A percentile compares a stretch with the other conserved stretches of the same genome.
These are phyloP conservation scores for Thysanoteuthis rhombus DNA, from an alignment of 2,888 invertebrate species.

Conservation along the genomic window DNA sequence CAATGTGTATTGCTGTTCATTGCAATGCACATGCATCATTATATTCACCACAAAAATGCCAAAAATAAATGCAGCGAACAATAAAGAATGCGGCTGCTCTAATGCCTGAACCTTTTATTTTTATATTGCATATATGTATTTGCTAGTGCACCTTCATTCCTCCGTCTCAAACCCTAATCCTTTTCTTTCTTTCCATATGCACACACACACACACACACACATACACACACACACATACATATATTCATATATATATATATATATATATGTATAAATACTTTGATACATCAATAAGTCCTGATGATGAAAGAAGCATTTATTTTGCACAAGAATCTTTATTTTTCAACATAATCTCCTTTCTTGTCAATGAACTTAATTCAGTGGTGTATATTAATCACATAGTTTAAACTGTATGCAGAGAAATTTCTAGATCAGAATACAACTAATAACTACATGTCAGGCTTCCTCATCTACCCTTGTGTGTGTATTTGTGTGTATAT, in stretches of 20 bases:
- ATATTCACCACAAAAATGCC: background rate
- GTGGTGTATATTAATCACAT: no score
- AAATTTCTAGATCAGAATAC: no score
- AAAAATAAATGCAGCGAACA: background rate
- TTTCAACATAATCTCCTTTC: no score
- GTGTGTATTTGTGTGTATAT: no score
- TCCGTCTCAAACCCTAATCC: background rate
- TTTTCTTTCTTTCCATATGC: background rate
- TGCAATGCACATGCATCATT: background rate
- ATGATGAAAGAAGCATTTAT: no score
- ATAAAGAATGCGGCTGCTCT: background rate
- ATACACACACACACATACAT: background rate
- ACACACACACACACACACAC: background rate
- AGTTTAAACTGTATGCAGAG: no score
- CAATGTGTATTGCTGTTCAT: background rate
- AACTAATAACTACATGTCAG: no score
- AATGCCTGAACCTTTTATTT: background rate
- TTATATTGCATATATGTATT: background rate
- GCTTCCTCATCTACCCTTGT: no score
- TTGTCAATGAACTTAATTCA: no score
- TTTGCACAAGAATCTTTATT: no score
- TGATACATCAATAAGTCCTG: background rate
- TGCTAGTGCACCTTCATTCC: background rate
- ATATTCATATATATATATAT: background rate
- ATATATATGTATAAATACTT: background rate